phyloP scores from a whole-genome alignment of 1,140 invertebrate genomes.

The Euwallacea similis region DNA sequence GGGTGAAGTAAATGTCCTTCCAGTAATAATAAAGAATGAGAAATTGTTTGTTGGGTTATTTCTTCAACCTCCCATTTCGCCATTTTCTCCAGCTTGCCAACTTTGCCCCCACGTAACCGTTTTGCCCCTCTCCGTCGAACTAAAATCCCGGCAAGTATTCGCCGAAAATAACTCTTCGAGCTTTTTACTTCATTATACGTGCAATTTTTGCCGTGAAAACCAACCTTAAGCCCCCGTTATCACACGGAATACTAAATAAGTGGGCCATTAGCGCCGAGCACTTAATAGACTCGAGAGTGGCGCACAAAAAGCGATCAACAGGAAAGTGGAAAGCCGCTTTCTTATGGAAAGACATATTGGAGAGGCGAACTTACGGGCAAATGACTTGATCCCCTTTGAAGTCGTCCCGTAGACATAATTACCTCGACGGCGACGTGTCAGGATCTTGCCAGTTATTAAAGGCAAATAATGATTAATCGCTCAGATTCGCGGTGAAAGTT shows the following conservation, averaged over 20 bases:
- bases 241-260: constrained; percentile 12
- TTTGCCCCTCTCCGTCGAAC: no score
- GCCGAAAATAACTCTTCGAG: no score
- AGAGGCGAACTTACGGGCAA: constrained; percentile 11
- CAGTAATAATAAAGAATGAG: no score
- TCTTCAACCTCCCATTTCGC: no score
- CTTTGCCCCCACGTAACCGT: no score
- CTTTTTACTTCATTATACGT: background rate
- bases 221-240: background rate
- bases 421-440: constrained; percentile 29
- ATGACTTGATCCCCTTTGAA: constrained; percentile 36
- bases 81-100: no score
- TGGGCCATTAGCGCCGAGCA: constrained; percentile 10
- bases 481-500: constrained; percentile 7
- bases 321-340: constrained; percentile 19
- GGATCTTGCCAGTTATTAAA: constrained; percentile 33
- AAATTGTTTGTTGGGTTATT: no score
- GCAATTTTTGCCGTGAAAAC: constrained; percentile 4
- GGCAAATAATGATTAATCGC: constrained; percentile 32
- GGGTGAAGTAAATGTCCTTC: no score
- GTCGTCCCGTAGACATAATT: constrained; percentile 20
- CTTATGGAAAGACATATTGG: constrained; percentile 18
- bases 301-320: constrained; percentile 19
- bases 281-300: constrained; percentile 11
- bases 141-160: no score